Base-by-base conservation (phyloP, 37 sponge, comb jelly and placozoan genomes). In the Petrosia ficiformis region DNA sequence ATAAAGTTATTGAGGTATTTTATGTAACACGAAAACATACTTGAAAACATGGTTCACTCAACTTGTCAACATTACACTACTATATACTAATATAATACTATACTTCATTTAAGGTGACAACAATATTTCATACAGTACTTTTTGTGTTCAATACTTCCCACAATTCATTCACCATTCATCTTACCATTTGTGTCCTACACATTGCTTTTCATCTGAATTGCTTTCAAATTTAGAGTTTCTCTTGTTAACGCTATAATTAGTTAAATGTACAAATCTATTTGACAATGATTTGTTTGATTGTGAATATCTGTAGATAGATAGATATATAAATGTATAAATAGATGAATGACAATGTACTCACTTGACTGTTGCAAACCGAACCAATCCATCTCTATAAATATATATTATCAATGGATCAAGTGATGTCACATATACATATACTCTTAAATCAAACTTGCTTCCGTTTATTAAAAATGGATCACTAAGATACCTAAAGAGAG, bases 181-280 rank as follows among this genome's bases (percentile, higher is more conserved):
- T 14, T 60, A 84, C 95, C 97, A 97, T 40, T 97, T 97, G 87
- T 97, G 97, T 43, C 97, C 95, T 74, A 94, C 92, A 25, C 95
- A 90, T 16, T 73, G 78, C 16, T 89, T 82, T 75, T 91, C 96
- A 67, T 95, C 96, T 37, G 86, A 36, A 70, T 95, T 95, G 34
- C 79, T 75, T 8, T 70, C 75, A 64, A 94, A 97, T 31, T 76
- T 70, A 0, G 32, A 30, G 75, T 97, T 97, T 59, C 80, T 72
- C 70, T 92, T 92, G 81, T 96, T 96, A 28, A 93, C 78, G 52
- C 91, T 94, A 70, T 94, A 97, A 90, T 97, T 89, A 44, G 95
- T 87, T 71, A 94, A 77, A 76, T 97, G 86, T 61, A 91, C 87
- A 79, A 94, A 88, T 68, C 95, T 39, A 74, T 97, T 89, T 37